Conservation (phyloP, 2,797 vertebrate genomes). For the Sciurus vulgaris region DNA sequence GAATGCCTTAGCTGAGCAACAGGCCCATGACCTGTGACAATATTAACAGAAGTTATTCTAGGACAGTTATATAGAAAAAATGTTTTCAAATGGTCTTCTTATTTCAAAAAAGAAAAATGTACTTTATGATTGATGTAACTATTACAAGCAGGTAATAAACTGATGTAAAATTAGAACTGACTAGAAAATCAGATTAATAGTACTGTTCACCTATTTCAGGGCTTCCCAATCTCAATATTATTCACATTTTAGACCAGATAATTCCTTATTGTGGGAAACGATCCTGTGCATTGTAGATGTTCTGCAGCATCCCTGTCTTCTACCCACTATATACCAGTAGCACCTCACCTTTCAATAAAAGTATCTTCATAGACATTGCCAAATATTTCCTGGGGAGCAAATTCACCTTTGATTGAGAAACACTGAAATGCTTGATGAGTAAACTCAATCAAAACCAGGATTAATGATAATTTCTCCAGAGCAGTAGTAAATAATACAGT, state of each 20-base stretch:
- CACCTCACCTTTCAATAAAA: background rate
- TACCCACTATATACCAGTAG: slow-evolving; percentile 58
- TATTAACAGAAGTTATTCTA: slow-evolving; percentile 29
- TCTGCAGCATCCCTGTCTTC: background rate
- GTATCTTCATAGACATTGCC: background rate
- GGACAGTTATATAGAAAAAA: background rate
- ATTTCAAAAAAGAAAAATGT: slow-evolving; percentile 1
- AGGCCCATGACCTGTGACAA: too few species aligned
- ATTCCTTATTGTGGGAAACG: background rate
- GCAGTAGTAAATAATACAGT: background rate
- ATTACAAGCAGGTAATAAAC: background rate
- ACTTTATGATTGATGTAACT: background rate
- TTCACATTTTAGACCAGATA: background rate
- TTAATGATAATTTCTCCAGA: slow-evolving; percentile 15
- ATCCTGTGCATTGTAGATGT: background rate
- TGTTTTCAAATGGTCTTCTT: slow-evolving; percentile 40
- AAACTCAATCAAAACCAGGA: slow-evolving; percentile 12
- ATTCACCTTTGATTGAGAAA: background rate
- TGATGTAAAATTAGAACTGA: background rate
- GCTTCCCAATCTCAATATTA: background rate
- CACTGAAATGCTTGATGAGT: background rate
- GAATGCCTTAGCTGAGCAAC: too few species aligned
- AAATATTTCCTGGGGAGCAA: background rate
- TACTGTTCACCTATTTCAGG: background rate
- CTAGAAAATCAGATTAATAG: background rate